Evolutionary conservation across 2,797 vertebrate genomes (phyloP).

Genomic region (Peromyscus melanophrys): DNA sequence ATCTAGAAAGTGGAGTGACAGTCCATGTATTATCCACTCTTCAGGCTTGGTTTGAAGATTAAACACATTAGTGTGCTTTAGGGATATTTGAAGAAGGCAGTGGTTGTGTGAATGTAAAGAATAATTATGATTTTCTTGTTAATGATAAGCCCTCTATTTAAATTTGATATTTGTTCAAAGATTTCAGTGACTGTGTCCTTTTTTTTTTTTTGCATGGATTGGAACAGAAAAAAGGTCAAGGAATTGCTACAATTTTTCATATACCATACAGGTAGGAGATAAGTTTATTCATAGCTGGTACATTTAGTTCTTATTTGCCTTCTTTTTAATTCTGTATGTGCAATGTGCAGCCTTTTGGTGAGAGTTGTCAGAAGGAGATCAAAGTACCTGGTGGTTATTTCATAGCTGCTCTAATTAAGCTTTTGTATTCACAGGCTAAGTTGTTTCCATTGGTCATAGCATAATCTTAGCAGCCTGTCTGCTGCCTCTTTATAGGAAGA

Average conservation of each 20-base stretch:
- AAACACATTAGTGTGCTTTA: slow-evolving; percentile 49
- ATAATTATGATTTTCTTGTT: slow-evolving; percentile 54
- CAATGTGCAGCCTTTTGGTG: slow-evolving; percentile 64
- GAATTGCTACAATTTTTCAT: slow-evolving; percentile 64
- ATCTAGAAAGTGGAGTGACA: slow-evolving; percentile 37
- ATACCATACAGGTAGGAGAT: slow-evolving; percentile 79
- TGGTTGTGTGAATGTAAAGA: slow-evolving; percentile 57
- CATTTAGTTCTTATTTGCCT: slow-evolving; percentile 78
- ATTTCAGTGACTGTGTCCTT: slow-evolving; percentile 64
- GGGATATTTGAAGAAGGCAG: slow-evolving; percentile 25
- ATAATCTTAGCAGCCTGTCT: slow-evolving; percentile 41
- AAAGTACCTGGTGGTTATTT: slow-evolving; percentile 72
- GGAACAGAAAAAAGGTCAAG: slow-evolving; percentile 76
- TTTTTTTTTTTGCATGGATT: slow-evolving; percentile 72
- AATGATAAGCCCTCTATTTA: slow-evolving; percentile 41
- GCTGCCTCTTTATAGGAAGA: slow-evolving; percentile 71
- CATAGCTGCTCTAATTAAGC: slow-evolving; percentile 72
- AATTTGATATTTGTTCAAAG: slow-evolving; percentile 66
- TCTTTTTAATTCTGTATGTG: slow-evolving; percentile 73
- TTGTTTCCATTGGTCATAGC: slow-evolving; percentile 57
- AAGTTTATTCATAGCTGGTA: slow-evolving; percentile 75
- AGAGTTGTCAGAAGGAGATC: slow-evolving; percentile 73
- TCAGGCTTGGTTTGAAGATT: background rate
- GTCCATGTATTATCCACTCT: background rate
- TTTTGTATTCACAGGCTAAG: slow-evolving; percentile 68